Conservation (phyloP, 35 echinoderm and acorn worm species). For the Heliocidaris erythrogramma region DNA sequence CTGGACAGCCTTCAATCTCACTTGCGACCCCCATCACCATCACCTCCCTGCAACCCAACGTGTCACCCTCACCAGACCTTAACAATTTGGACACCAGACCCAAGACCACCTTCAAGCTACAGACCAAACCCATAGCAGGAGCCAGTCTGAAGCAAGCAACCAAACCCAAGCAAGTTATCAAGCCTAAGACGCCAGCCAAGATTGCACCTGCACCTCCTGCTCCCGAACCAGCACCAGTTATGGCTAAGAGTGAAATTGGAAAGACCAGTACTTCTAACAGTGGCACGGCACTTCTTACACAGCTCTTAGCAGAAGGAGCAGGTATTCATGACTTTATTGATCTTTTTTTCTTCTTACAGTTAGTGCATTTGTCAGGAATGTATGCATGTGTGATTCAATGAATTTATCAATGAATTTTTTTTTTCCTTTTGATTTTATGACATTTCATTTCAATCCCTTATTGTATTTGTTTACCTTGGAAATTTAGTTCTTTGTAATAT, state of each 20-base stretch:
- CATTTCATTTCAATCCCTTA: no score
- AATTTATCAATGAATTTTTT: no score
- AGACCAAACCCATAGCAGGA: slow-evolving; percentile 7
- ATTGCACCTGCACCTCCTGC: slow-evolving; percentile 79
- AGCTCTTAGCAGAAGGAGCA: slow-evolving; percentile 79
- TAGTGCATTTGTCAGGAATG: no score
- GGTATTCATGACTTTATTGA: not conserved
- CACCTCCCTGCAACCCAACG: not conserved
- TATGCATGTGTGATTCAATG: no score
- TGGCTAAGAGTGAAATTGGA: slow-evolving; percentile 35
- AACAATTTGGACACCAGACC: not conserved
- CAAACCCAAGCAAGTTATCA: slow-evolving; percentile 54
- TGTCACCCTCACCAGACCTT: not conserved
- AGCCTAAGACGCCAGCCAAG: slow-evolving; percentile 63
- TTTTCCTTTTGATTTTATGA: no score
- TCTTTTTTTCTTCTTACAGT: not conserved
- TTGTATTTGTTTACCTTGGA: no score
- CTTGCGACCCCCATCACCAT: slow-evolving; percentile 31
- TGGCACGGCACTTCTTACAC: slow-evolving; percentile 66
- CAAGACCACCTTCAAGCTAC: slow-evolving; percentile 35
- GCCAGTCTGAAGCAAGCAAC: not conserved
- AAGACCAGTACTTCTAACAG: slow-evolving; percentile 43
- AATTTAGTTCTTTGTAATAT: no score
- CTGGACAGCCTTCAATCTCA: not conserved
- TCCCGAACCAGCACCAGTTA: slow-evolving; percentile 24